Evolutionary conservation across 2,888 invertebrate genomes (phyloP), one percentile per base, ranked within the genome.

Genomic region (Lucinisca nassula): DNA sequence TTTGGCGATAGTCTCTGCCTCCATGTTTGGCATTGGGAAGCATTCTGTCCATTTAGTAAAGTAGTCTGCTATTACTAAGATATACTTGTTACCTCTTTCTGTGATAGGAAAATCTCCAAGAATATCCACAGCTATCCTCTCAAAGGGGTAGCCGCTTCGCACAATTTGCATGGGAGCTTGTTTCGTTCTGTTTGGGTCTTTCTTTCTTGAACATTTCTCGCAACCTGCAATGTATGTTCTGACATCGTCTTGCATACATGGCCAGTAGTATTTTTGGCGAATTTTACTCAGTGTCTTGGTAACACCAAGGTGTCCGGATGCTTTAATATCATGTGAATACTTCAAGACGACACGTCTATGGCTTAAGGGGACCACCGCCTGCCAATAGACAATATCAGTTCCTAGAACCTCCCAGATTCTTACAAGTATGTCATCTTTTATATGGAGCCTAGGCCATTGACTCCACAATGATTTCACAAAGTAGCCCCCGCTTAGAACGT

Each of bases 1-100:
- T 49, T 67, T 88, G 27, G 88, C 89, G 3, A 87, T 85, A 24
- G 85, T 91, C 37, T 17, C 0, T 8, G 89, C 85, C 51, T 88
- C 87, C 67, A 80, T 85, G 45, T 90, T 85, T 37, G 67, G 27
- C 55, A 91, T 80, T 12, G 88, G 70, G 49, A 79, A 79, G 30
- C 83, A 61, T 67, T 91, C 85, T 12, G 85, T 87, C 82, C 82
- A 87, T 82, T 90, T 88, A 27, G 88, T 82, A 79, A 89, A 91
- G 72, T 91, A 90, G 55, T 88, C 88, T 24, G 40, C 58, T 21
- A 91, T 49, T 10, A 90, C 85, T 40, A 79, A 45, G 27, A 90
- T 79, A 51, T 91, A 85, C 35, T 61, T n/a, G n/a, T n/a, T n/a
- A n/a, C n/a, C n/a, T n/a, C n/a, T n/a, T n/a, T n/a, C n/a, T n/a